Conservation (phyloP, 2,113 vertebrate genomes). For the Phrynosoma platyrhinos region DNA sequence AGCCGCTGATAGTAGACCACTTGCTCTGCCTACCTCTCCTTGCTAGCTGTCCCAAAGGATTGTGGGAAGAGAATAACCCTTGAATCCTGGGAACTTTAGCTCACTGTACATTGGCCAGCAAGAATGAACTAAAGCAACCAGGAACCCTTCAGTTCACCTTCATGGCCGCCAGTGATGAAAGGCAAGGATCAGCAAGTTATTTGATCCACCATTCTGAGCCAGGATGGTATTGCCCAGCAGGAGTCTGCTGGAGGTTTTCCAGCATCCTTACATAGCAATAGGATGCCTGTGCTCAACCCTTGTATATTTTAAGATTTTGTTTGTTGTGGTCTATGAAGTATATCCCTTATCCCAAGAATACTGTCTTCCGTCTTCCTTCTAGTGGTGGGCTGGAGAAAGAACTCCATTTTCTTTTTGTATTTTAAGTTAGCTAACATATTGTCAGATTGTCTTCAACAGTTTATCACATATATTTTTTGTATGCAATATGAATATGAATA, state of each 20-base stretch:
- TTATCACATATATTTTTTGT: conserved; percentile 16
- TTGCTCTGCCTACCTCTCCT: neutral
- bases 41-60: neutral
- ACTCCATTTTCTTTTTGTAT: neutral
- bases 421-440: conserved; percentile 21
- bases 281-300: neutral
- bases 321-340: neutral
- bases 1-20: neutral
- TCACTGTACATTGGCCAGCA: neutral
- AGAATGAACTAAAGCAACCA: neutral
- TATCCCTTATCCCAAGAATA: neutral
- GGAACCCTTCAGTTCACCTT: neutral
- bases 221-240: conserved; percentile 8
- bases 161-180: neutral
- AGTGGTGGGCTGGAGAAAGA: neutral
- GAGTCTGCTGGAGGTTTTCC: neutral
- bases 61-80: neutral
- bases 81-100: neutral
- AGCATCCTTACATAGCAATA: neutral
- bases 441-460: neutral
- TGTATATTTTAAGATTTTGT: conserved; percentile 29
- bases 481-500: conserved; percentile 44
- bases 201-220: neutral
- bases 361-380: neutral
- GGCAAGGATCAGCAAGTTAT: conserved; percentile 16